phyloP scores from a whole-genome alignment of 2,113 vertebrate genomes.

The Atherinomorus stipes region DNA sequence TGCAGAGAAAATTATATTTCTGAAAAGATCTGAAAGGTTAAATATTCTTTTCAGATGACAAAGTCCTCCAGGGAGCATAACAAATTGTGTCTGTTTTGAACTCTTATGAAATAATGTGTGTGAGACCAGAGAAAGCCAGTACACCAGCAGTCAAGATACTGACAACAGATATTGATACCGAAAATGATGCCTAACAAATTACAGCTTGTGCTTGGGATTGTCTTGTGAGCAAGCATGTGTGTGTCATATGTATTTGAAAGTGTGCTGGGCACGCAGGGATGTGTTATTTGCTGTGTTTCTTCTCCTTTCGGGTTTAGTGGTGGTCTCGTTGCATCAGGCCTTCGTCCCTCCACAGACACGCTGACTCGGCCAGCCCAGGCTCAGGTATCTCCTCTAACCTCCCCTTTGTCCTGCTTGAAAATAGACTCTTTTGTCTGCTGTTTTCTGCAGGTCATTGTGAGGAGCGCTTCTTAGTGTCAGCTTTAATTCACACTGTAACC shows the following conservation, averaged over 20 bases:
- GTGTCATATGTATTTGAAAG: slow-evolving; percentile 28
- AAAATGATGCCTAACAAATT: slow-evolving; percentile 63
- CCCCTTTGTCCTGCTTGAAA: slow-evolving; percentile 87
- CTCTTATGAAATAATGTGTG: slow-evolving; percentile 43
- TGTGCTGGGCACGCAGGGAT: slow-evolving; percentile 60
- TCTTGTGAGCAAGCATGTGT: slow-evolving; percentile 31
- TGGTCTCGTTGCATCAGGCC: slow-evolving; percentile 65
- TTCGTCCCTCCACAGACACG: slow-evolving; percentile 76
- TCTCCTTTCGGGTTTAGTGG: slow-evolving; percentile 55
- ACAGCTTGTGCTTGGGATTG: slow-evolving; percentile 29
- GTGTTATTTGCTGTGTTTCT: slow-evolving; percentile 52
- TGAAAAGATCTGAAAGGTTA: slow-evolving; percentile 54
- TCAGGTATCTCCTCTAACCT: slow-evolving; percentile 86
- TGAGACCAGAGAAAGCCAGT: slow-evolving; percentile 19
- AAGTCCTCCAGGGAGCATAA: slow-evolving; percentile 34
- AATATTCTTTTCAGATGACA: slow-evolving; percentile 57
- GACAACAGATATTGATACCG: slow-evolving; percentile 55
- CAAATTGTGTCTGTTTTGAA: slow-evolving; percentile 50
- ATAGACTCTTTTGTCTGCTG: slow-evolving; percentile 87
- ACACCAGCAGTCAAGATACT: slow-evolving; percentile 33
- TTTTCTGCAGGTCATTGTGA: slow-evolving; percentile 86
- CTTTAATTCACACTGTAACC: slow-evolving; percentile 92
- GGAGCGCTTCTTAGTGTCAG: slow-evolving; percentile 90
- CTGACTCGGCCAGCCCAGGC: slow-evolving; percentile 77
- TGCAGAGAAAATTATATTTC: slow-evolving; percentile 45